Evolutionary conservation across 1,140 invertebrate genomes (phyloP).

Genomic region (Helicoverpa armigera): DNA sequence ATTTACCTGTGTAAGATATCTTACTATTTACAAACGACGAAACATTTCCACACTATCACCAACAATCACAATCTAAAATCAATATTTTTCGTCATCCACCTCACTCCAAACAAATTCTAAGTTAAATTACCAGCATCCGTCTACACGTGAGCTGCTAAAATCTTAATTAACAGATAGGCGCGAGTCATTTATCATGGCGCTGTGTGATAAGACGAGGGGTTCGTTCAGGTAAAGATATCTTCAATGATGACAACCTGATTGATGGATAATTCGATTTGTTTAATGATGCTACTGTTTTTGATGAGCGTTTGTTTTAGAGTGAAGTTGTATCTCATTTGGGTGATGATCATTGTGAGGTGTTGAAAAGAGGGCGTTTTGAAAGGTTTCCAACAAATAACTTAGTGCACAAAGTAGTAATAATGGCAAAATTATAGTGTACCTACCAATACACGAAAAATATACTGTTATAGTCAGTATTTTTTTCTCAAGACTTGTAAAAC

Average conservation of each 20-base stretch:
- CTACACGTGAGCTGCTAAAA: conserved; percentile 82
- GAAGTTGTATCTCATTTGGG: background rate
- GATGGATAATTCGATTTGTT: conserved; percentile 66
- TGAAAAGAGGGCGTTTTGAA: background rate
- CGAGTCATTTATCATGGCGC: conserved; percentile 76
- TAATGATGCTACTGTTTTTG: conserved; percentile 38
- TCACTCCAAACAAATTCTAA: conserved; percentile 61
- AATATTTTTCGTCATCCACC: conserved; percentile 36
- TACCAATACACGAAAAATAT: no score
- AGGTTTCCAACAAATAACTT: no score
- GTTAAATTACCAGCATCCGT: conserved; percentile 82
- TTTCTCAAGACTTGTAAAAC: no score
- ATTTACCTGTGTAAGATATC: no score
- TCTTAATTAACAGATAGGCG: conserved; percentile 86
- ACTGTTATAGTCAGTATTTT: no score
- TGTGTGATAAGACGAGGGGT: conserved; percentile 75
- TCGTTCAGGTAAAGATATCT: conserved; percentile 72
- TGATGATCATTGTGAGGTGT: background rate
- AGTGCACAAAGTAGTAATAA: no score
- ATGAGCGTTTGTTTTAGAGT: background rate
- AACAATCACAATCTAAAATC: conserved; percentile 41
- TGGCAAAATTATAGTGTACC: no score
- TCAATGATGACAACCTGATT: conserved; percentile 73
- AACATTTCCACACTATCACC: background rate
- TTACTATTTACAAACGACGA: background rate